Evolutionary conservation across 1,140 invertebrate genomes (phyloP).

Genomic region (Heliconius hewitsoni): DNA sequence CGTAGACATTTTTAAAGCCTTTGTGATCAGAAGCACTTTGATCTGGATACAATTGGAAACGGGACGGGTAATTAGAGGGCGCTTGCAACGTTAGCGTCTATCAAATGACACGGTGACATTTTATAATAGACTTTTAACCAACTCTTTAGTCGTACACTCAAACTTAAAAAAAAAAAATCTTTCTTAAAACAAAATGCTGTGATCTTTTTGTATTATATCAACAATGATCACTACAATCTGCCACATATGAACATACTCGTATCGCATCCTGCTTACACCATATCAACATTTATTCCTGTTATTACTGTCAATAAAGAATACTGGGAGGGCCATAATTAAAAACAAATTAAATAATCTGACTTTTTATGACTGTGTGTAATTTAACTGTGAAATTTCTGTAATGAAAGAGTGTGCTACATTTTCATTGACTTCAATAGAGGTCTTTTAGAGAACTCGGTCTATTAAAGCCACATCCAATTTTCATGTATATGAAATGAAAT

Average conservation of each 20-base stretch:
- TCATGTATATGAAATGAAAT: conserved; percentile 62
- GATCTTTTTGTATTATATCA: background rate
- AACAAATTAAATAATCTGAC: conserved; percentile 30
- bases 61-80: conserved; percentile 29
- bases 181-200: background rate
- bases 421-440: conserved; percentile 35
- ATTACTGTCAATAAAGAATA: background rate
- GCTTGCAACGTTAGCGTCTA: conserved; percentile 1
- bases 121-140: conserved; percentile 12
- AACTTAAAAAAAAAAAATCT: background rate
- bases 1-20: conserved; percentile 60
- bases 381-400: conserved; percentile 28
- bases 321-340: conserved; percentile 24
- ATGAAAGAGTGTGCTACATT: conserved; percentile 36
- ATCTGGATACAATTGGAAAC: conserved; percentile 55
- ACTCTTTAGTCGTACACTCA: background rate
- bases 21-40: conserved; percentile 68
- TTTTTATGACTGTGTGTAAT: conserved; percentile 37
- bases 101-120: conserved; percentile 18
- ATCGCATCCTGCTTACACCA: background rate
- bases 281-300: conserved; percentile 7
- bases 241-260: background rate
- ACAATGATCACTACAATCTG: background rate
- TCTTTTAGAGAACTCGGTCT: conserved; percentile 34
- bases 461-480: conserved; percentile 45